Evolutionary conservation across 2,113 vertebrate species (phyloP).

Genomic region (Meriones unguiculatus): DNA sequence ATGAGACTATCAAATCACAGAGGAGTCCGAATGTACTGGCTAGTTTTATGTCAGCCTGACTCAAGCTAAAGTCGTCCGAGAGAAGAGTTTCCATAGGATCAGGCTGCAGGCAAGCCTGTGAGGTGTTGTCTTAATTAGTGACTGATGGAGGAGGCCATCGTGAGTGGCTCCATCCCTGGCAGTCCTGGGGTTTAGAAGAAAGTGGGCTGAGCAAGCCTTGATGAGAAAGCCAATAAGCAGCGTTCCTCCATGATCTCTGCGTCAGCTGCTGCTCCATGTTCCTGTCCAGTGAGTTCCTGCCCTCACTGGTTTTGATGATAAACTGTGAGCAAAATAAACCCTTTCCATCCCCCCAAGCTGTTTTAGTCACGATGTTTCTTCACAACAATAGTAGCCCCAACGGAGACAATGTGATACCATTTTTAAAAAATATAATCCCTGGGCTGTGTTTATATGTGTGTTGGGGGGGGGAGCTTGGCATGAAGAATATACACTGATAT

Average conservation of each 20-base stretch:
- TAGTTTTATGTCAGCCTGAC: not conserved
- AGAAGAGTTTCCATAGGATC: not conserved
- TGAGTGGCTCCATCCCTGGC: not conserved
- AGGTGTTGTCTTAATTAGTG: not conserved
- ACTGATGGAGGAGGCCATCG: not conserved
- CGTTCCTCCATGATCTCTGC: not conserved
- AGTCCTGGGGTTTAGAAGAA: not conserved
- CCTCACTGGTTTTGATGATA: not conserved
- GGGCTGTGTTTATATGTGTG: not conserved
- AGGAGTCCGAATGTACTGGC: constrained; percentile 5
- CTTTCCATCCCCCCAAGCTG: not conserved
- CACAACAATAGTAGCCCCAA: not conserved
- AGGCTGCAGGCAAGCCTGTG: not conserved
- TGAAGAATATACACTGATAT: not conserved
- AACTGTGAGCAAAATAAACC: not conserved
- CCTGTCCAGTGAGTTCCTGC: not conserved
- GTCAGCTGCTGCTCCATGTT: not conserved
- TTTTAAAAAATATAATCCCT: not conserved
- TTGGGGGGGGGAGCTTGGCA: not conserved
- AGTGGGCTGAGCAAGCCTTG: not conserved
- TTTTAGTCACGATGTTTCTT: not conserved
- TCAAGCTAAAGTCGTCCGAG: not conserved
- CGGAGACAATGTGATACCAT: not conserved
- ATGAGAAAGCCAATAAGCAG: not conserved
- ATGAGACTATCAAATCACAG: constrained; percentile 42